Evolutionary conservation across 2,113 vertebrate genomes (phyloP).

Genomic region (Craseonycteris thonglongyai): DNA sequence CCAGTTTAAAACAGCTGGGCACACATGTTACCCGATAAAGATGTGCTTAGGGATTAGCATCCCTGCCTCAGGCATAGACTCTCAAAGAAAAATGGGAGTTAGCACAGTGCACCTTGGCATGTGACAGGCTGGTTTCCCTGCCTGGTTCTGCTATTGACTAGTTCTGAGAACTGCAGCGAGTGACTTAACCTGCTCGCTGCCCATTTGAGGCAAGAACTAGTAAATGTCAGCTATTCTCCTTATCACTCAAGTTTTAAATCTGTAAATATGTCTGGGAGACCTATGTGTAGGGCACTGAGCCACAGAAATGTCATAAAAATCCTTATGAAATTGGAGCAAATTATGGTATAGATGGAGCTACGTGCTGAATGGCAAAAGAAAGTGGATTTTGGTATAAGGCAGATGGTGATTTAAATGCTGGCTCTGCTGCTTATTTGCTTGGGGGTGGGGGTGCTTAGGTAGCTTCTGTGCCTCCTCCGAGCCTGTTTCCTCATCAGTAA

Average conservation of each 20-base stretch:
- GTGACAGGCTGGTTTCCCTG: neutral
- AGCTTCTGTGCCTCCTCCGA: neutral
- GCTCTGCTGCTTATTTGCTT: neutral
- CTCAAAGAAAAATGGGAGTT: neutral
- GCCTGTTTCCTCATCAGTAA: neutral
- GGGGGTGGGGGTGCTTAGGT: accelerated
- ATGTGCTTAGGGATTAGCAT: neutral
- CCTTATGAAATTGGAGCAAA: neutral
- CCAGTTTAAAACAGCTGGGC: neutral
- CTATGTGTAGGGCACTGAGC: neutral
- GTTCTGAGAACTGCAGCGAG: neutral
- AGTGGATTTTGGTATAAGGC: neutral
- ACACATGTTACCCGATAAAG: neutral
- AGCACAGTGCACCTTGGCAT: neutral
- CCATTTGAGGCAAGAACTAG: neutral
- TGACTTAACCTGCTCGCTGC: neutral
- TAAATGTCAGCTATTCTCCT: neutral
- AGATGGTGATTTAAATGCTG: neutral
- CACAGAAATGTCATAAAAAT: neutral
- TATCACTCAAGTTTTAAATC: neutral
- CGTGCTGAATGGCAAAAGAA: neutral
- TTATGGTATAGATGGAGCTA: neutral
- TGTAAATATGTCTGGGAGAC: neutral
- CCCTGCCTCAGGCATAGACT: neutral
- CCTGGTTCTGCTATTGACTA: neutral